Base-by-base conservation (phyloP, 2,797 vertebrate species). In the Gadopsis bispinosus region DNA sequence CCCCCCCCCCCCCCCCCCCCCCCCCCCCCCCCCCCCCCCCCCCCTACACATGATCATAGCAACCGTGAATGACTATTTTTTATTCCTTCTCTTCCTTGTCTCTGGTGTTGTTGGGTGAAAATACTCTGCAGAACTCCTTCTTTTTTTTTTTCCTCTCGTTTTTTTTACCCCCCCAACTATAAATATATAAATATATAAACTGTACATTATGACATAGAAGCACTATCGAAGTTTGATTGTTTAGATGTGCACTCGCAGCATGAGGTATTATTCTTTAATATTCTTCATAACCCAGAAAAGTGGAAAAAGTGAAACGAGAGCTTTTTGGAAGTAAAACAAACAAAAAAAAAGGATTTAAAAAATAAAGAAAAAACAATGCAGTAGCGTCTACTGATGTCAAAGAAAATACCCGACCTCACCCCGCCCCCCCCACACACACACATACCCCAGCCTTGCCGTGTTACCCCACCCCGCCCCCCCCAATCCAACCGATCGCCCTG, bases 201-300 rank as follows among this genome's bases (percentile, higher is more conserved):
- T 95, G 94, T 95, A 94, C 91, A 95, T 94, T 93, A 91, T 31
- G 77, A 92, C 92, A 94, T 93, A 93, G 91, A 94, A 93, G 93
- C 94, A 94, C 93, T 95, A 94, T 91, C 75, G 84, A 90, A 90
- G 92, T 94, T 91, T 94, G 92, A 92, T 94, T 94, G 94, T 95
- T 95, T 94, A 94, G 92, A 88, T 93, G 93, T 95, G 92, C 93
- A 93, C 91, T 94, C 89, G 88, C 94, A 95, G 95, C 94, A 96
- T 95, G 95, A 95, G 92, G 87, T 94, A 90, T 93, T 92, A 92
- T 91, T 87, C 88, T 92, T 91, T 90, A 91, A 88, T 93, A 91
- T 87, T 87, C 83, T 89, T 89, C 90, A 92, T 88, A 93, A 89
- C 81, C 79, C 83, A 80, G 80, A 89, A 88, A 88, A 89, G 78